Evolutionary conservation across 2,888 invertebrate genomes (phyloP), one percentile per base, ranked within the genome.

Genomic region (Caradrina kadenii): DNA sequence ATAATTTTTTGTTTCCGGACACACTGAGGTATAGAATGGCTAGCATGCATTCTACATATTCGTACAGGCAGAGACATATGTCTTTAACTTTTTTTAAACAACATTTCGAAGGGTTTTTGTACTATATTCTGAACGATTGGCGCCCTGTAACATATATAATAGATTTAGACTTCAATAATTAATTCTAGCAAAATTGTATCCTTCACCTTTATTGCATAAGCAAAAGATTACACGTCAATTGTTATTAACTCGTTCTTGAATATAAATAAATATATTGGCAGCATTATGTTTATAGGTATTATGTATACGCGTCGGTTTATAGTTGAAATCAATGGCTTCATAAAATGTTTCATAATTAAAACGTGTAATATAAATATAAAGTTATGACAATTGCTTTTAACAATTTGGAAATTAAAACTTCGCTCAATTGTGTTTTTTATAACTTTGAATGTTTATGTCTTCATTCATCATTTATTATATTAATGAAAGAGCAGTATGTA

Each of bases 1-100:
- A 63, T 75, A 70, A 80, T 49, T 58, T 65, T 71, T 15, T n/a
- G 54, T 19, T 42, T 50, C 73, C 48, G 48, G 54, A 73, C 70
- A 66, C 60, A 77, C 63, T 17, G 70, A 4, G 8, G 11, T 13
- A 1, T 13, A 52, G 39, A n/a, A 59, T 26, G 6, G 63, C 5
- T 22, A 63, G 22, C 53, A n/a, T 54, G 17, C 35, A 35, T 35
- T 35, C 8, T 35, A 35, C 31, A 31, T 31, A 31, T 31, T 31
- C 7, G 35, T 35, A 35, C 4, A 31, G 31, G 7, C 31, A 4
- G 31, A 31, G 31, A 4, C 5, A 3, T 6, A 31, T 31, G 35
- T 35, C 0, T 35, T 22, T 10, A 31, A 19, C 49, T 49, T 49
- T 49, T 19, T 1, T 1, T 26, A 10, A 26, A 60, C 15, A 13